phyloP scores from a whole-genome alignment of 2,888 invertebrate genomes.

The Tetranychus truncatus region DNA sequence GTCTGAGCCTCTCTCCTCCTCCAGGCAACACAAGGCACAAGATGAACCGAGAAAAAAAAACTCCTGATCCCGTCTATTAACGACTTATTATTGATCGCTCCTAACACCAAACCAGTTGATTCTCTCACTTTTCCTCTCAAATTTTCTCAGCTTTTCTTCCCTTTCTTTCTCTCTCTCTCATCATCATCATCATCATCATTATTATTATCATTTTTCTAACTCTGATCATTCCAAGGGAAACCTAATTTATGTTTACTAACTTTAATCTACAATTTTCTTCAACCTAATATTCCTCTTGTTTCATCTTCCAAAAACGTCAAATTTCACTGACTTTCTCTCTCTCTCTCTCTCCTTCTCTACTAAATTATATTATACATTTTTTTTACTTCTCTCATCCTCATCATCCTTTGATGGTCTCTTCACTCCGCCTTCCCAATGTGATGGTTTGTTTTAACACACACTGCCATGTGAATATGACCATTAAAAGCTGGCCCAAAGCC shows the following conservation, averaged over 20 bases:
- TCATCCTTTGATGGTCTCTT: background rate
- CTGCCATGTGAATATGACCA: background rate
- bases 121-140: background rate
- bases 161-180: background rate
- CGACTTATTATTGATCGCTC: background rate
- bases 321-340: conserved; percentile 9
- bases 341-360: background rate
- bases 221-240: background rate
- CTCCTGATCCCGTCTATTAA: background rate
- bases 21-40: no score
- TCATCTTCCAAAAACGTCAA: background rate
- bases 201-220: background rate
- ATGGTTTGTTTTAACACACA: background rate
- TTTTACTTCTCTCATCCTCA: background rate
- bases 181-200: background rate
- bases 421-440: background rate
- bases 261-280: background rate
- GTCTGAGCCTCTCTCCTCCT: background rate
- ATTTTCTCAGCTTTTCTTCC: background rate
- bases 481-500: no score
- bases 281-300: background rate
- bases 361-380: background rate
- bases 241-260: background rate
- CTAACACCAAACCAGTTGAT: background rate
- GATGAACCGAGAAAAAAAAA: background rate